Percentiles rank a stretch among this genome's conserved stretches.
phyloP scores from a whole-genome alignment of 2,797 vertebrate species.

The Poecile montanus region DNA sequence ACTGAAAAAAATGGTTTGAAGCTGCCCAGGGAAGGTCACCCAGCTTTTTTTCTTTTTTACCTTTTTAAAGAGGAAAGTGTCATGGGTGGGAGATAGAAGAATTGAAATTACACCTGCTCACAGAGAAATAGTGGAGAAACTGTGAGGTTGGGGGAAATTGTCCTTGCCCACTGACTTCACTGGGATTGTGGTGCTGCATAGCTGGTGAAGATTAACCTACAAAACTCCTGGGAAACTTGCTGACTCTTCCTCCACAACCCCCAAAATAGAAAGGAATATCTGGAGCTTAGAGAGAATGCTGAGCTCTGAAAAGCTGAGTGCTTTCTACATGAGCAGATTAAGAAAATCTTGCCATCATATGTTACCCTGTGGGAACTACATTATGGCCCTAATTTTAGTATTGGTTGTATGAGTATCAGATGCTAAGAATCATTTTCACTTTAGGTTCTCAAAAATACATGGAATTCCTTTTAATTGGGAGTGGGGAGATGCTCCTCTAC shows the following conservation, averaged over 20 bases:
- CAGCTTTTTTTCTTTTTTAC: not conserved
- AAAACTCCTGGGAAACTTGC: not conserved
- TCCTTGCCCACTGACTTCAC: not conserved
- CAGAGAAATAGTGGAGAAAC: not conserved
- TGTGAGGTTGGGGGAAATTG: not conserved
- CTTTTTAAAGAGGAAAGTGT: not conserved
- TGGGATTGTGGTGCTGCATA: not conserved
- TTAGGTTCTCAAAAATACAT: not conserved
- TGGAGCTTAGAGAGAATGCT: not conserved
- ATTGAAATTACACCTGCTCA: not conserved
- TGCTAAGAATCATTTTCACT: not conserved
- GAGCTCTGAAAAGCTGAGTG: not conserved
- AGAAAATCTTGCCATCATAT: not conserved
- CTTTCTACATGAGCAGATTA: not conserved
- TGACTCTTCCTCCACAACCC: not conserved
- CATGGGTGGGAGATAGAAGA: not conserved
- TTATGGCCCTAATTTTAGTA: not conserved
- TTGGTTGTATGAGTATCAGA: not conserved
- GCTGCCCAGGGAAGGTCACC: not conserved
- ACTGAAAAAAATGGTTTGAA: not conserved
- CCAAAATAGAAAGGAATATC: not conserved
- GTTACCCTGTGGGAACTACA: not conserved
- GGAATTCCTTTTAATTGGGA: not conserved
- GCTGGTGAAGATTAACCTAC: not conserved
- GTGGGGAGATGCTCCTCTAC: not conserved